phyloP scores from a whole-genome alignment of 2,797 vertebrate genomes.

The Lutjanus argentimaculatus region DNA sequence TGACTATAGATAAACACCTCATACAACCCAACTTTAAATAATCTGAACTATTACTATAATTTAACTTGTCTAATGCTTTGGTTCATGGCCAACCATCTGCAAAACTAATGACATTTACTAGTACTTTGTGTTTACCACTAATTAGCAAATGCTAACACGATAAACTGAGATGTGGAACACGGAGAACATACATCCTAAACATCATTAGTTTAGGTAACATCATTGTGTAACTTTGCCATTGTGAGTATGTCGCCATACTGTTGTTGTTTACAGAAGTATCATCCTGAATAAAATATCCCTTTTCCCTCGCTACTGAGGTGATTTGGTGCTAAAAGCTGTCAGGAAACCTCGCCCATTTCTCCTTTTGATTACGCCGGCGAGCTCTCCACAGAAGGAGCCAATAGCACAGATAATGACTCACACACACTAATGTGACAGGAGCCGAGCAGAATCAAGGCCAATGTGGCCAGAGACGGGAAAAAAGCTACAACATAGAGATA shows the following conservation, averaged over 20 bases:
- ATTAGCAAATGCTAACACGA: not conserved
- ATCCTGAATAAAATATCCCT: conserved; percentile 16
- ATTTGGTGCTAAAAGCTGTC: conserved; percentile 23
- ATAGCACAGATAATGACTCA: conserved; percentile 52
- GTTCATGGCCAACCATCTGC: not conserved
- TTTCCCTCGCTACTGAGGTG: conserved; percentile 7
- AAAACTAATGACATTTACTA: not conserved
- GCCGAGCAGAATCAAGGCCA: conserved; percentile 50
- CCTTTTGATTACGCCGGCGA: conserved; percentile 46
- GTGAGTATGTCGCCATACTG: not conserved
- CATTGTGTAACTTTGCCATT: too few relatives aligned
- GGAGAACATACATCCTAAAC: not conserved
- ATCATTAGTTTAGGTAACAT: too few relatives aligned
- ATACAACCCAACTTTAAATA: too few relatives aligned
- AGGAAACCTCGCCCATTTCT: conserved; percentile 53
- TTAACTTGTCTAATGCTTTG: not conserved
- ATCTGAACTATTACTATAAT: too few relatives aligned
- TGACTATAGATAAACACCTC: too few relatives aligned
- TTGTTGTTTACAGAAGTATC: conserved; percentile 1
- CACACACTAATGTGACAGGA: conserved; percentile 52
- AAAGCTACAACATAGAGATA: conserved; percentile 39
- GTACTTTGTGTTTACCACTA: too few relatives aligned
- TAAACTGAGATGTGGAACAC: too few relatives aligned
- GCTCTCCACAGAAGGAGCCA: conserved; percentile 36
- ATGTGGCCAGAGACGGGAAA: conserved; percentile 27